Evolutionary conservation across 2,797 vertebrate species (phyloP).

Genomic region (Anabas testudineus): DNA sequence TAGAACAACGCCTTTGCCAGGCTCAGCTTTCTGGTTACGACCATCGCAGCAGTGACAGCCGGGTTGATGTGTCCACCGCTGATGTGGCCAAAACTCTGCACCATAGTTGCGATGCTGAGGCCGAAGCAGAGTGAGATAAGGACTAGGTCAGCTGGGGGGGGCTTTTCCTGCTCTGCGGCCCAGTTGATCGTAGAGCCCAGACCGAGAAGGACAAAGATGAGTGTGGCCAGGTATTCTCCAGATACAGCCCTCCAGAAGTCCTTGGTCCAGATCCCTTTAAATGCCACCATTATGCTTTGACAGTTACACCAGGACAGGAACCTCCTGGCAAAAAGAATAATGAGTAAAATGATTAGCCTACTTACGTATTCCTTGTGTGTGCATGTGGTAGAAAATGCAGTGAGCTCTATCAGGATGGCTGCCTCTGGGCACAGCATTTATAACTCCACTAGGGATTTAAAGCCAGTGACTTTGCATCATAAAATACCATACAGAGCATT

Average conservation of each 20-base stretch:
- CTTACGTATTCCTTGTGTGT: slow-evolving; percentile 68
- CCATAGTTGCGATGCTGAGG: slow-evolving; percentile 96
- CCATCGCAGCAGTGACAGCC: slow-evolving; percentile 93
- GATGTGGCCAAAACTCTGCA: slow-evolving; percentile 96
- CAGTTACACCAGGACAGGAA: slow-evolving; percentile 86
- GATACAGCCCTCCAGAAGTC: slow-evolving; percentile 95
- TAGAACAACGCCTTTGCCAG: slow-evolving; percentile 94
- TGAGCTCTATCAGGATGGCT: slow-evolving; percentile 65
- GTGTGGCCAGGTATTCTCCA: slow-evolving; percentile 92
- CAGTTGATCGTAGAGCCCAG: slow-evolving; percentile 95
- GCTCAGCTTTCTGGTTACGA: slow-evolving; percentile 92
- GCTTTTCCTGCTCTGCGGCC: slow-evolving; percentile 84
- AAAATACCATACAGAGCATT: slow-evolving; percentile 58
- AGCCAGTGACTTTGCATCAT: slow-evolving; percentile 70
- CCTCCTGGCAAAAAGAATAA: slow-evolving; percentile 85
- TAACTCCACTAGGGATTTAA: slow-evolving; percentile 65
- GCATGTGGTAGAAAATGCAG: slow-evolving; percentile 60
- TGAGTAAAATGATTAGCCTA: slow-evolving; percentile 75
- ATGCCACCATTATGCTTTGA: slow-evolving; percentile 91
- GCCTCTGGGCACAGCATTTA: slow-evolving; percentile 68
- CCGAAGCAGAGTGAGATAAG: slow-evolving; percentile 96
- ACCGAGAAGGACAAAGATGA: slow-evolving; percentile 94
- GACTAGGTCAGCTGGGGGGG: slow-evolving; percentile 89
- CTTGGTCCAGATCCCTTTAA: slow-evolving; percentile 97
- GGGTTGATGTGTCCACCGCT: slow-evolving; percentile 97